Percentiles rank a stretch among this genome's conserved stretches.
Evolutionary conservation across 2,113 vertebrate species (phyloP).

Genomic region (Beaufortia kweichowensis): DNA sequence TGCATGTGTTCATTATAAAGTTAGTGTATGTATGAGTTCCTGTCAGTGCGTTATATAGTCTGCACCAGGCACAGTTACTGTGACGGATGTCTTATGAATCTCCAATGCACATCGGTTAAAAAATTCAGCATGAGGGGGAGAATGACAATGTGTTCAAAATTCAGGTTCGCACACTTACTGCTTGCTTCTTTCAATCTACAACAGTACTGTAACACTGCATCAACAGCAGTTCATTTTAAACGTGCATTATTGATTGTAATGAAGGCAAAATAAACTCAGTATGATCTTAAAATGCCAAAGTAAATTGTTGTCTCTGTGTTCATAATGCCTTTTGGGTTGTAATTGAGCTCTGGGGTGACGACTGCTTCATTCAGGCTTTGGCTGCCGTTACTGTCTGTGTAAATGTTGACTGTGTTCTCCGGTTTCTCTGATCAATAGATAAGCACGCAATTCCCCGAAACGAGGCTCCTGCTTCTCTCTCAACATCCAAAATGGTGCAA

Average conservation of each 20-base stretch:
- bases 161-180: neutral
- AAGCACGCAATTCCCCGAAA: conserved; percentile 46
- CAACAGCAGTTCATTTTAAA: neutral
- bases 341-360: conserved; percentile 30
- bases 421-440: conserved; percentile 51
- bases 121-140: neutral
- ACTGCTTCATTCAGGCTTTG: conserved; percentile 28
- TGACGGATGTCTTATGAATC: neutral
- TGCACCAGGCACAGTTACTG: neutral
- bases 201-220: neutral
- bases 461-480: conserved; percentile 30
- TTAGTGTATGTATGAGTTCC: conserved; percentile 36
- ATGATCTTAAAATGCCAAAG: neutral
- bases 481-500: conserved; percentile 33
- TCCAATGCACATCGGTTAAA: conserved; percentile 26
- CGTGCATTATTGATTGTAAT: neutral
- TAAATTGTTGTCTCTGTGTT: neutral
- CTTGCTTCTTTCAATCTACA: neutral
- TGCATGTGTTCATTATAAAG: conserved; percentile 1
- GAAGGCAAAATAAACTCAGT: neutral
- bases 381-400: conserved; percentile 26
- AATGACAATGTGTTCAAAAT: conserved; percentile 3
- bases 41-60: neutral
- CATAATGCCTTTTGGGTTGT: conserved; percentile 32
- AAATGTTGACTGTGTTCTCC: conserved; percentile 37